A percentile compares a stretch with the other conserved stretches of the same genome.
These are phyloP conservation scores for Merodon equestris DNA, from an alignment of 2,888 invertebrate species.

Conservation along the genomic window DNA sequence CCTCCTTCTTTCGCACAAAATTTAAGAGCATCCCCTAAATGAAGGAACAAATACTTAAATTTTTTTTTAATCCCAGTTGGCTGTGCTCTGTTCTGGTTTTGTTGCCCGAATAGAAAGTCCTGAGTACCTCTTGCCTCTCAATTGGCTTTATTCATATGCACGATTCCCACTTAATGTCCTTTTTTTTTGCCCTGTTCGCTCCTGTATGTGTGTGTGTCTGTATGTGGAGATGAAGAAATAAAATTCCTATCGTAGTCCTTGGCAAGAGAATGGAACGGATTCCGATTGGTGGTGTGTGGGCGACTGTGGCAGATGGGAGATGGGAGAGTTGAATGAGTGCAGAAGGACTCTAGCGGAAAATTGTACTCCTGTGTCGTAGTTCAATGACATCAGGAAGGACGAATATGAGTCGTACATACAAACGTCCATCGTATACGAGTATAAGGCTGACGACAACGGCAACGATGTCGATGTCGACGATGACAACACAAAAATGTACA, in stretches of 20 bases:
- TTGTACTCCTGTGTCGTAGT: conserved; percentile 60
- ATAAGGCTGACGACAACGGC: conserved; percentile 9
- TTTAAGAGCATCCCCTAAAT: conserved; percentile 53
- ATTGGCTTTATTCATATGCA: conserved; percentile 58
- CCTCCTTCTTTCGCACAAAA: not conserved
- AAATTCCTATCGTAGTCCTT: conserved; percentile 32
- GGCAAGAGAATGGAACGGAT: conserved; percentile 48
- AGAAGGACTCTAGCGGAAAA: conserved; percentile 64
- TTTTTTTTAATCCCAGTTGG: conserved; percentile 26
- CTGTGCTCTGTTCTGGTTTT: not conserved
- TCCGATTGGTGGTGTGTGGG: conserved; percentile 20
- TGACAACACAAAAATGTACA: conserved; percentile 65
- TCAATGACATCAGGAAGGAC: conserved; percentile 66
- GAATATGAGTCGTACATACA: conserved; percentile 50
- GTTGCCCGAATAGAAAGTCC: not conserved
- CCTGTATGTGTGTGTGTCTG: not conserved
- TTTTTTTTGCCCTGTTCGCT: conserved; percentile 21
- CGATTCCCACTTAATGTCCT: conserved; percentile 61
- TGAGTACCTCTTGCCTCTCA: conserved; percentile 31
- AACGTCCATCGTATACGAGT: conserved; percentile 6
- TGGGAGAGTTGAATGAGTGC: conserved; percentile 48
- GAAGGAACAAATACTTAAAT: conserved; percentile 52
- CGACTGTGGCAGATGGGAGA: conserved; percentile 9
- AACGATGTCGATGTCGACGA: conserved; percentile 49
- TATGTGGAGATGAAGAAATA: conserved; percentile 3